Conservation (phyloP, 2,113 vertebrate species). For the Tyrannus savana region DNA sequence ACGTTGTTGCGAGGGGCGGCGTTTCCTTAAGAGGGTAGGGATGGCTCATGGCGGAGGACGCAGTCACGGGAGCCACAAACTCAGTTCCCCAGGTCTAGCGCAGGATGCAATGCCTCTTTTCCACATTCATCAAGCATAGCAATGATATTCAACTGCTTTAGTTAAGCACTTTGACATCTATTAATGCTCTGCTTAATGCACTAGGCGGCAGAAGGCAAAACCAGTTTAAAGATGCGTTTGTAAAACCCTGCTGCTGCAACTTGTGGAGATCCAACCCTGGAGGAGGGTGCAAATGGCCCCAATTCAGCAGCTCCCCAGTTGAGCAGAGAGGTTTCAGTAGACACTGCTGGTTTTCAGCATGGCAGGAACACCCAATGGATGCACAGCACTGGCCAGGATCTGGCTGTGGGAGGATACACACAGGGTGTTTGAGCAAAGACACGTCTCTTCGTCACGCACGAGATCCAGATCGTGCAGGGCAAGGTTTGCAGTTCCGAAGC, state of each 20-base stretch:
- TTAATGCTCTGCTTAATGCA: background rate
- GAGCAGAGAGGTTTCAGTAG: background rate
- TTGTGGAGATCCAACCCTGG: background rate
- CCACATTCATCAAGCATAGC: fast-evolving
- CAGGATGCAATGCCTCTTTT: background rate
- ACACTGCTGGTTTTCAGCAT: fast-evolving
- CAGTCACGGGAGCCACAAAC: fast-evolving
- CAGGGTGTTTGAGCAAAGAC: fast-evolving
- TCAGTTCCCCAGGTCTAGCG: background rate
- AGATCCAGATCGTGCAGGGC: background rate
- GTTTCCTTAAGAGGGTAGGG: fast-evolving
- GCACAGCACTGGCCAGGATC: background rate
- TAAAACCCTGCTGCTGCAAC: background rate
- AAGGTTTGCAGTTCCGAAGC: background rate
- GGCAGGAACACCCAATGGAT: fast-evolving
- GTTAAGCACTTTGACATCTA: background rate
- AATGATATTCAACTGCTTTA: background rate
- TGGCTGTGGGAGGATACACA: fast-evolving
- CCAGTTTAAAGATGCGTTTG: fast-evolving
- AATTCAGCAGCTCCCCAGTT: background rate
- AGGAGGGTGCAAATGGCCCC: fast-evolving
- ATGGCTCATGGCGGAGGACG: background rate
- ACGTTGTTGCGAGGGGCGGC: fast-evolving
- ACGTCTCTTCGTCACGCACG: fast-evolving
- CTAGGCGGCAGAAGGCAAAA: background rate